Conservation (phyloP, 2,888 invertebrate genomes). For the Camponotus fellah region DNA sequence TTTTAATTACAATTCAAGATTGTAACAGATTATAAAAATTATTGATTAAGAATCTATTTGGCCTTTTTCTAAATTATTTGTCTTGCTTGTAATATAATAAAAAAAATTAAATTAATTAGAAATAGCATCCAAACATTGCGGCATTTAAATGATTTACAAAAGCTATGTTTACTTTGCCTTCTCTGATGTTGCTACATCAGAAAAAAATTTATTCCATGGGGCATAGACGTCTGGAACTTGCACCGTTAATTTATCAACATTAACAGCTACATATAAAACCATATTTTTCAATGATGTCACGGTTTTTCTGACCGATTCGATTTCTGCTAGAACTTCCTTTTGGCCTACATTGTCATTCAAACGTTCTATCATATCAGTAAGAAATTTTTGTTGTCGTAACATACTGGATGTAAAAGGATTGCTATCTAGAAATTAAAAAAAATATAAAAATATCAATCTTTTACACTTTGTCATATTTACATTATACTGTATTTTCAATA, state of each 20-base stretch:
- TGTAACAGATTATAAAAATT: background rate
- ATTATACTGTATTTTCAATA: constrained; percentile 29
- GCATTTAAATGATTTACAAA: background rate
- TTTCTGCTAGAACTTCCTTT: constrained; percentile 85
- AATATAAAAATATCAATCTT: background rate
- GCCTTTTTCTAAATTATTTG: background rate
- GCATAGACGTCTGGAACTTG: constrained; percentile 86
- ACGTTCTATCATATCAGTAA: constrained; percentile 89
- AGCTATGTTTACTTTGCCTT: constrained; percentile 80
- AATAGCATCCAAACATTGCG: background rate
- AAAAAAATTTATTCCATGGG: constrained; percentile 87
- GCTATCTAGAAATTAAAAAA: constrained; percentile 87
- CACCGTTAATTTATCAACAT: constrained; percentile 88
- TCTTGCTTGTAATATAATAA: background rate
- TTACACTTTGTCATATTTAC: constrained; percentile 1
- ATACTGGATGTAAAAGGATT: constrained; percentile 91
- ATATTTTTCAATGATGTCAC: constrained; percentile 89
- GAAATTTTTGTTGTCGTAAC: constrained; percentile 92
- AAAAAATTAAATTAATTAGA: background rate
- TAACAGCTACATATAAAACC: constrained; percentile 91
- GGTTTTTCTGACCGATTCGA: constrained; percentile 88
- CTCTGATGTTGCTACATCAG: constrained; percentile 74
- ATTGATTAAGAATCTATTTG: background rate
- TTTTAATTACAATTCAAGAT: background rate
- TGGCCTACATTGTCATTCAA: constrained; percentile 87